Base-by-base conservation (phyloP, 30 jellyfish, hydroid and myxozoan genomes). In the Aurelia sp. region DNA sequence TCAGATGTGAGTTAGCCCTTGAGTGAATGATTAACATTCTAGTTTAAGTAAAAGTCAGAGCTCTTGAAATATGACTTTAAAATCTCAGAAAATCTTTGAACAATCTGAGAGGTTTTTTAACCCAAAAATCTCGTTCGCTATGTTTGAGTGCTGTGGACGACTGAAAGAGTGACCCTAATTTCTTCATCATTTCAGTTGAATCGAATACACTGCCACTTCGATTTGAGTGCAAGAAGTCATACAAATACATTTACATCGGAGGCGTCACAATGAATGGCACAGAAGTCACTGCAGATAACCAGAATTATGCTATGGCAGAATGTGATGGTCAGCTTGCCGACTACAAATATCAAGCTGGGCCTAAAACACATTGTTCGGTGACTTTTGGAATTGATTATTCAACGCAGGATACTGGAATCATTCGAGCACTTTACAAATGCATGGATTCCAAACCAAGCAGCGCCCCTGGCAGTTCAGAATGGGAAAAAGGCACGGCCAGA, bases 191-290 rank as follows among this genome's bases (percentile, higher is more conserved):
- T 81, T 44, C 78, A 81, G 92, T 81, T 35, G 85, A 70, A 40
- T 31, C 83, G n/a, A 40, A 62, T 13, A 47, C 30, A 48, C 62
- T 82, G 50, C 92, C 92, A 0, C 74, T 82, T 62, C 67, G 19
- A 15, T 57, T 82, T 17, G 66, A 62, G 33, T 82, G 92, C 64
- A 31, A 16, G 13, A 70, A 35, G 41, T 30, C 44, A 3, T 69
- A 69, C 35, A 11, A 22, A 15, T 71, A 82, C 74, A 71, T 82
- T 11, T 37, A 67, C 35, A 31, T 82, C 52, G 92, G 92, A 4
- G 83, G 92, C 5, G 30, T 82, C 16, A 82, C 92, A 7, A 52
- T 69, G 61, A 82, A 82, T 30, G 73, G 92, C 50, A 69, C 92
- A 5, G 72, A 12, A 18, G 33, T 71, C 15, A 16, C 78, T 18